Conservation (phyloP, 2,888 invertebrate species). For the Pycnomerus fuliginosus region DNA sequence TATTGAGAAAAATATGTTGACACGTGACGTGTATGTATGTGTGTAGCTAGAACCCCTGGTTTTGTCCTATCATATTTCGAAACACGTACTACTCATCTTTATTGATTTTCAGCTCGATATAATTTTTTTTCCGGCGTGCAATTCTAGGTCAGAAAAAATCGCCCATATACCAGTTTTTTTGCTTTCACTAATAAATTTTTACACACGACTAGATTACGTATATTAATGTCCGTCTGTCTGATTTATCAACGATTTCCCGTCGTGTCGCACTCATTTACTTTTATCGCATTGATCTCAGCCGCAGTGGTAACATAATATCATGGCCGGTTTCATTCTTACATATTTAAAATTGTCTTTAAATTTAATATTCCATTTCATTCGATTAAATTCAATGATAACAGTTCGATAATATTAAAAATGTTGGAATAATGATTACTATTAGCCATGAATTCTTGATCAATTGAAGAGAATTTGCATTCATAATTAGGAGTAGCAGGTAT, state of each 20-base stretch:
- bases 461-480: no score
- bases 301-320: slow-evolving; percentile 29
- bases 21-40: slow-evolving; percentile 39
- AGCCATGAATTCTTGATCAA: no score
- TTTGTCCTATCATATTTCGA: slow-evolving; percentile 33
- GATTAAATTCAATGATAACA: no score
- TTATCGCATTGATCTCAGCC: slow-evolving; percentile 32
- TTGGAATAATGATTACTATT: no score
- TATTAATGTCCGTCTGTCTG: slow-evolving; percentile 29
- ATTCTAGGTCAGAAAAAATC: slow-evolving; percentile 8
- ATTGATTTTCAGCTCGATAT: slow-evolving; percentile 35
- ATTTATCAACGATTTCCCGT: slow-evolving; percentile 28
- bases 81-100: slow-evolving; percentile 34
- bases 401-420: no score
- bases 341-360: no score
- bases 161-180: no score
- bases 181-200: no score
- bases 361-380: no score
- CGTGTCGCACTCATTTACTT: slow-evolving; percentile 30
- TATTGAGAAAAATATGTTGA: slow-evolving; percentile 41
- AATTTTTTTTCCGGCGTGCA: slow-evolving; percentile 22
- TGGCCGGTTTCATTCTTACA: slow-evolving; percentile 16
- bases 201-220: slow-evolving; percentile 26
- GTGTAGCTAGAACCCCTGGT: slow-evolving; percentile 22
- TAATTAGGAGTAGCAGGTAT: no score